phyloP scores from a whole-genome alignment of 1,140 invertebrate species.

The Berghia stephanieae region DNA sequence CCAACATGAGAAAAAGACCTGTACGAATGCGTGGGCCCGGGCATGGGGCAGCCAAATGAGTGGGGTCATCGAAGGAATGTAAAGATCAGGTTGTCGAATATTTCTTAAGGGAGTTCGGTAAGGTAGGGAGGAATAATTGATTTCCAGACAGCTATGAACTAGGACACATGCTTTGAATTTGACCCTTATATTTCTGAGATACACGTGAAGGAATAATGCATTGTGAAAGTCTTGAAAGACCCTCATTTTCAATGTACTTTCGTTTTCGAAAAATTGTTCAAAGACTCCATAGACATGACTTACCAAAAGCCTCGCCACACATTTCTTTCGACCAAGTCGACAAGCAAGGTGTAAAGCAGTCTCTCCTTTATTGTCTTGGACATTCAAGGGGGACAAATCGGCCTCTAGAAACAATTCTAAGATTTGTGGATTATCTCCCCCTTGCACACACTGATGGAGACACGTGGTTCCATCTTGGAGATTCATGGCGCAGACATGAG shows the following conservation, averaged over 20 bases:
- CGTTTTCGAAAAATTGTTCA: not conserved
- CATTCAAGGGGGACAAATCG: slow-evolving; percentile 46
- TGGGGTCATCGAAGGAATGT: no score
- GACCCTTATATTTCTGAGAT: no score
- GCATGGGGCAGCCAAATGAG: no score
- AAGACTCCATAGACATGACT: slow-evolving; percentile 21
- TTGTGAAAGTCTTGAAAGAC: not conserved
- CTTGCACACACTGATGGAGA: slow-evolving; percentile 48
- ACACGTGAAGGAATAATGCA: not conserved
- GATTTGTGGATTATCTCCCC: slow-evolving; percentile 47
- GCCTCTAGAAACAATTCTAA: slow-evolving; percentile 39
- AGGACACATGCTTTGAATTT: not conserved
- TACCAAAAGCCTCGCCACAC: slow-evolving; percentile 50
- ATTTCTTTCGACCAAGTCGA: slow-evolving; percentile 50
- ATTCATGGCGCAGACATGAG: slow-evolving; percentile 60
- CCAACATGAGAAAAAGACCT: no score
- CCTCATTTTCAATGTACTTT: not conserved
- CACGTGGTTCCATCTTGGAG: slow-evolving; percentile 48
- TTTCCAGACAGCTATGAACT: not conserved
- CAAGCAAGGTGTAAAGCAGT: slow-evolving; percentile 53
- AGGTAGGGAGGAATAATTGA: not conserved
- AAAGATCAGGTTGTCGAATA: no score
- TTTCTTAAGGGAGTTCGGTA: no score
- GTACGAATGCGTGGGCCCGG: no score
- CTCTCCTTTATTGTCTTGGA: slow-evolving; percentile 51